Conservation (phyloP, 2,113 vertebrate species). For the Tachycineta bicolor region DNA sequence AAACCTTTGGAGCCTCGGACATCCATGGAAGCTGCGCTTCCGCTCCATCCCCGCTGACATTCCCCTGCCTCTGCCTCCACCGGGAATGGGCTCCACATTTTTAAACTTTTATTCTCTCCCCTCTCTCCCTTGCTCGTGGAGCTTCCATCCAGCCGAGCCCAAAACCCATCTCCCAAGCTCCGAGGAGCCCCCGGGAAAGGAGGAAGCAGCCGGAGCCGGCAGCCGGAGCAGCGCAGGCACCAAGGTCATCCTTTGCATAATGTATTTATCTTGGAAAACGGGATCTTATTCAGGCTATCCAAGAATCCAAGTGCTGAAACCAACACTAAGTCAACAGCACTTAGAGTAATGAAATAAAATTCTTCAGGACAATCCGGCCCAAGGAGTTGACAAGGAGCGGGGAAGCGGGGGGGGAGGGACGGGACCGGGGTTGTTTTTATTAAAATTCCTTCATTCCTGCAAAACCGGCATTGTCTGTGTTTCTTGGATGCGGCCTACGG, state of each 20-base stretch:
- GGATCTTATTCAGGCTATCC: constrained; percentile 73
- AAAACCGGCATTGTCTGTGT: constrained; percentile 80
- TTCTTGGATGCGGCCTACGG: constrained; percentile 80
- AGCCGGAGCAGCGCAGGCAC: constrained; percentile 66
- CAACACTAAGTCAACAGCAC: constrained; percentile 83
- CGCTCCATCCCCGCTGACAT: neutral
- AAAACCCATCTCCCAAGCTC: neutral
- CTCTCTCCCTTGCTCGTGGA: neutral
- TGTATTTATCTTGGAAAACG: constrained; percentile 79
- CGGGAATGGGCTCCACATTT: neutral
- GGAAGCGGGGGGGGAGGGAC: too few species aligned
- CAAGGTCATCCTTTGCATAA: constrained; percentile 76
- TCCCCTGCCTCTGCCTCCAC: neutral
- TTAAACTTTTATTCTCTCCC: neutral
- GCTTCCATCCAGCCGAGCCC: neutral
- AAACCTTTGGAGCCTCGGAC: neutral
- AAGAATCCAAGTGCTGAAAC: constrained; percentile 83
- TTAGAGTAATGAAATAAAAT: constrained; percentile 81
- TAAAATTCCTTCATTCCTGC: constrained; percentile 85
- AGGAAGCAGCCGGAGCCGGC: constrained; percentile 49
- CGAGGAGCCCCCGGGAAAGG: neutral
- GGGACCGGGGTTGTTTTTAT: constrained; percentile 83
- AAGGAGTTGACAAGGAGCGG: constrained; percentile 63
- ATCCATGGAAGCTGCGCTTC: neutral
- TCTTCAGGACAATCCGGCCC: constrained; percentile 74